These are phyloP conservation scores for Datnioides undecimradiatus DNA, from an alignment of 2,113 vertebrate genomes.

Conservation along the genomic window DNA sequence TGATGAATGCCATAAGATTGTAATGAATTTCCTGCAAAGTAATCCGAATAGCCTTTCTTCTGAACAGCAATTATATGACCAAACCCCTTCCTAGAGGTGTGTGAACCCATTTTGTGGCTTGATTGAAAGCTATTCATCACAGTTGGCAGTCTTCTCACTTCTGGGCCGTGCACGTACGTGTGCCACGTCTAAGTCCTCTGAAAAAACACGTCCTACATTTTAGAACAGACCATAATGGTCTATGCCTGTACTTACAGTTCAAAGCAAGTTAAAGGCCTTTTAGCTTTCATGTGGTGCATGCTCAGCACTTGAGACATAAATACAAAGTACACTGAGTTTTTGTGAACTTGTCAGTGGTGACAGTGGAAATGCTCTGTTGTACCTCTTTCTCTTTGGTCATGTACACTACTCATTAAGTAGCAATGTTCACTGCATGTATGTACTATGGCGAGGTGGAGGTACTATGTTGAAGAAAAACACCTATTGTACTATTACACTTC, in stretches of 20 bases:
- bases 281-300: slow-evolving; percentile 9
- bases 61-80: slow-evolving; percentile 72
- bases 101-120: slow-evolving; percentile 71
- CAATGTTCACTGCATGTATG: not conserved
- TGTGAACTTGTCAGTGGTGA: not conserved
- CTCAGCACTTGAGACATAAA: not conserved
- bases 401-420: not conserved
- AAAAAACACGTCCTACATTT: slow-evolving; percentile 7
- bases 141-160: slow-evolving; percentile 51
- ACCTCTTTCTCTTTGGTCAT: not conserved
- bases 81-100: slow-evolving; percentile 66
- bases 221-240: not conserved
- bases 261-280: slow-evolving; percentile 3
- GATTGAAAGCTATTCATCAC: slow-evolving; percentile 83
- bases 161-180: not conserved
- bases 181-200: slow-evolving; percentile 3
- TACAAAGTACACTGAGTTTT: slow-evolving; percentile 4
- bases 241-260: slow-evolving; percentile 2
- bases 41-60: slow-evolving; percentile 62
- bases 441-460: not conserved
- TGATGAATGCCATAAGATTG: slow-evolving; percentile 55
- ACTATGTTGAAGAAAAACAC: slow-evolving; percentile 3
- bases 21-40: slow-evolving; percentile 66
- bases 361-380: not conserved
- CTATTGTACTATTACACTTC: not conserved